phyloP scores from a whole-genome alignment of 1,140 invertebrate genomes.

The Ceratina calcarata region DNA sequence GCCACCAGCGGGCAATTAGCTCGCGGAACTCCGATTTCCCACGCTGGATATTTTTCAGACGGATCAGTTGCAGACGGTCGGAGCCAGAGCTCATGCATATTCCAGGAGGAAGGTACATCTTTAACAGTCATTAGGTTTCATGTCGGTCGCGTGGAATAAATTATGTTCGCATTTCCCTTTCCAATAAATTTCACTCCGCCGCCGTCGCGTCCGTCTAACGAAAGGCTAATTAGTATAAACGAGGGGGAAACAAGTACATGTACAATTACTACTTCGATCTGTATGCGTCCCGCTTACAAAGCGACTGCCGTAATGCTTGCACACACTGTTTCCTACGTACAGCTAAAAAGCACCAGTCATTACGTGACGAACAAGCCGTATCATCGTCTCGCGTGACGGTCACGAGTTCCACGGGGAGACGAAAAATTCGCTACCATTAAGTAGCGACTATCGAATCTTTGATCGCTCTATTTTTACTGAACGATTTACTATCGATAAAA shows the following conservation, averaged over 20 bases:
- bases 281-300: not conserved
- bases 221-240: conserved; percentile 14
- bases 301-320: not conserved
- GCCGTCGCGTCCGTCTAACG: not conserved
- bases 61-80: not conserved
- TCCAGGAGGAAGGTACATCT: not conserved
- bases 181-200: not conserved
- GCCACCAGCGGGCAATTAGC: not conserved
- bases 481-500: too few relatives aligned
- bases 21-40: not conserved
- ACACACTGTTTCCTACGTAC: not conserved
- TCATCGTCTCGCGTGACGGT: too few relatives aligned
- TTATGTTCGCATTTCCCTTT: not conserved
- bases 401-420: too few relatives aligned
- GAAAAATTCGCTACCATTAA: too few relatives aligned
- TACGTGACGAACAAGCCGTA: not conserved
- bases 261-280: not conserved
- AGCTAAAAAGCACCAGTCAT: not conserved
- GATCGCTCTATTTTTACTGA: too few relatives aligned
- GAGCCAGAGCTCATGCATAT: conserved; percentile 5
- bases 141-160: conserved; percentile 23
- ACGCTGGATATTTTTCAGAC: not conserved
- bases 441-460: too few relatives aligned
- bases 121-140: conserved; percentile 11
- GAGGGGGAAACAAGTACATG: conserved; percentile 4